These are phyloP conservation scores for Schizaphis graminum DNA, from an alignment of 2,888 invertebrate genomes.

Conservation along the genomic window DNA sequence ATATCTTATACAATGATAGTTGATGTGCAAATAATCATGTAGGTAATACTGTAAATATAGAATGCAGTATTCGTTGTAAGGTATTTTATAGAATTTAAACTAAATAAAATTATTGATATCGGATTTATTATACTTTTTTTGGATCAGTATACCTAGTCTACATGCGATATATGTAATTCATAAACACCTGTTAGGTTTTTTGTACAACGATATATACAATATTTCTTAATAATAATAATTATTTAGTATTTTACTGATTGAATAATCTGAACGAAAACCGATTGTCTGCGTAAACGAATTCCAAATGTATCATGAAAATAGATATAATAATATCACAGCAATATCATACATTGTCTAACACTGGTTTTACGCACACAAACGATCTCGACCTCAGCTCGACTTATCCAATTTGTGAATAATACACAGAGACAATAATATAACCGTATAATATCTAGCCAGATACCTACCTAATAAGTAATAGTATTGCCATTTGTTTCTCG, in stretches of 20 bases:
- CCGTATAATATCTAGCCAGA: too few relatives aligned
- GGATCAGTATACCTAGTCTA: background rate
- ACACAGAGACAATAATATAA: too few relatives aligned
- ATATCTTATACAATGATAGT: background rate
- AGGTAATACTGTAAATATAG: background rate
- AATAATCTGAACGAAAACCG: too few relatives aligned
- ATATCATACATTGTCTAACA: too few relatives aligned
- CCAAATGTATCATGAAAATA: too few relatives aligned
- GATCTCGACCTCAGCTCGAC: background rate
- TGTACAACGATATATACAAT: background rate
- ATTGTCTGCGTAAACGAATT: too few relatives aligned
- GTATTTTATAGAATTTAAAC: background rate
- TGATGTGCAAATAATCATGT: background rate
- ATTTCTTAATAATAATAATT: too few relatives aligned
- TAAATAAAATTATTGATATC: background rate
- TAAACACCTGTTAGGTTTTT: background rate
- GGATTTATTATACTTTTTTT: background rate
- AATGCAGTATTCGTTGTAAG: background rate
- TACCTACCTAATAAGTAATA: background rate
- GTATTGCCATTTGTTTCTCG: background rate
- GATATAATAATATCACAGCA: too few relatives aligned
- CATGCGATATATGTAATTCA: background rate
- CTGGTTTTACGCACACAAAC: background rate
- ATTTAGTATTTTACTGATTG: too few relatives aligned
- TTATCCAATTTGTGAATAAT: background rate